Conservation (phyloP, 2,888 invertebrate genomes). For the Acanthopleura granulata region DNA sequence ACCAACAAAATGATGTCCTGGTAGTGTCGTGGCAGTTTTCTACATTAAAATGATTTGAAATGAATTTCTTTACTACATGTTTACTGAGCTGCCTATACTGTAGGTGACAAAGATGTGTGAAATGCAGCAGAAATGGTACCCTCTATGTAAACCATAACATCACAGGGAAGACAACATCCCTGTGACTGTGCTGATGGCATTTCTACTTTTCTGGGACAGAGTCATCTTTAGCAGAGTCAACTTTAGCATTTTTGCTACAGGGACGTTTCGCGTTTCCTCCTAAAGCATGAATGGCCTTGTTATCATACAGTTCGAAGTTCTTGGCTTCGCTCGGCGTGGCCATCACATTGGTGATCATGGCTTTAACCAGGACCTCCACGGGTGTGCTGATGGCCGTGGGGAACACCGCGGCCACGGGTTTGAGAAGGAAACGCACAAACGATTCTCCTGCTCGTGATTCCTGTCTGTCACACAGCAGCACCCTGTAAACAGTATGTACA, state of each 20-base stretch:
- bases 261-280: slow-evolving; percentile 36
- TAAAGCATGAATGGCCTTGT: slow-evolving; percentile 60
- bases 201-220: too few species aligned
- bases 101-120: too few species aligned
- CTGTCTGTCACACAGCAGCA: slow-evolving; percentile 61
- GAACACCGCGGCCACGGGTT: slow-evolving; percentile 58
- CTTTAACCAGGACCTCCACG: slow-evolving; percentile 55
- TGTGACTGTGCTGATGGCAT: too few species aligned
- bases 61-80: too few species aligned
- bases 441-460: slow-evolving; percentile 60
- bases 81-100: too few species aligned
- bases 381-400: slow-evolving; percentile 65
- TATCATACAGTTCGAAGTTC: slow-evolving; percentile 55
- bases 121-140: too few species aligned
- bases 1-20: too few species aligned
- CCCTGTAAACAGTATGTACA: slow-evolving; percentile 34
- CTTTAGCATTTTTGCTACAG: neutral
- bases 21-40: too few species aligned
- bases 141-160: too few species aligned
- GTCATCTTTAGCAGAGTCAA: neutral
- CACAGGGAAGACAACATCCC: too few species aligned
- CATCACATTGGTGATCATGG: slow-evolving; percentile 61
- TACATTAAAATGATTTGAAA: too few species aligned
- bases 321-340: slow-evolving; percentile 32
- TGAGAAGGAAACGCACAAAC: slow-evolving; percentile 48